Percentiles rank a stretch among this genome's conserved stretches.
Evolutionary conservation across 2,888 invertebrate species (phyloP).

Genomic region (Amorpha juglandis): DNA sequence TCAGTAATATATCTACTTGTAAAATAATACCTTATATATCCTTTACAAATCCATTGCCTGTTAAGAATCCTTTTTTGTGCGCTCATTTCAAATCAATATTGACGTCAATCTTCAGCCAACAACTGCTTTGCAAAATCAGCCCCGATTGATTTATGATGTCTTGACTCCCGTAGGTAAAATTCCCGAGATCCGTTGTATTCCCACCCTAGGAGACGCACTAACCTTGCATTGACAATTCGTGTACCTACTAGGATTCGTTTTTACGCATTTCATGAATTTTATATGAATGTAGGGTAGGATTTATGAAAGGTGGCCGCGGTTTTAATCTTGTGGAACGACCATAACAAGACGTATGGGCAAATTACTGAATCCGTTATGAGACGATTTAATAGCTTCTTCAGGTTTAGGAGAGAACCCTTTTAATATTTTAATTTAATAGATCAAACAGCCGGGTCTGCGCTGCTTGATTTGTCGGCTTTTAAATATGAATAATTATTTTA

Average conservation of each 20-base stretch:
- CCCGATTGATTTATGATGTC: constrained; percentile 16
- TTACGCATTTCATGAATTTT: constrained; percentile 78
- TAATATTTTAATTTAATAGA: constrained; percentile 69
- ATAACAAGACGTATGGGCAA: constrained; percentile 82
- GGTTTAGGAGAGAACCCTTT: constrained; percentile 65
- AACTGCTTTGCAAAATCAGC: constrained; percentile 5
- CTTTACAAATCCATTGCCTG: neutral
- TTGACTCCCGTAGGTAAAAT: neutral
- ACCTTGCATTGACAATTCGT: constrained; percentile 67
- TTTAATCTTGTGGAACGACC: constrained; percentile 80
- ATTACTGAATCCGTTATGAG: constrained; percentile 81
- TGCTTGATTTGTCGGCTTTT: constrained; percentile 20
- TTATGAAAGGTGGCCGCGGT: constrained; percentile 79
- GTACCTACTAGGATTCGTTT: constrained; percentile 65
- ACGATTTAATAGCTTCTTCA: constrained; percentile 75
- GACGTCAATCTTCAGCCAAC: constrained; percentile 15
- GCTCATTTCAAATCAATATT: constrained; percentile 10
- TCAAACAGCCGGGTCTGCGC: constrained; percentile 40
- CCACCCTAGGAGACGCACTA: constrained; percentile 27
- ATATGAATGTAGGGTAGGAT: constrained; percentile 73
- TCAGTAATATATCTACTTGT: no score
- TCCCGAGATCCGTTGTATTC: constrained; percentile 3
- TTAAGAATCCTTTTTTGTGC: neutral
- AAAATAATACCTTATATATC: neutral
- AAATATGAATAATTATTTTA: constrained; percentile 20